Percentiles rank a stretch among this genome's conserved stretches.
Conservation (phyloP, 2,113 vertebrate genomes). For the Pteropus alecto region DNA sequence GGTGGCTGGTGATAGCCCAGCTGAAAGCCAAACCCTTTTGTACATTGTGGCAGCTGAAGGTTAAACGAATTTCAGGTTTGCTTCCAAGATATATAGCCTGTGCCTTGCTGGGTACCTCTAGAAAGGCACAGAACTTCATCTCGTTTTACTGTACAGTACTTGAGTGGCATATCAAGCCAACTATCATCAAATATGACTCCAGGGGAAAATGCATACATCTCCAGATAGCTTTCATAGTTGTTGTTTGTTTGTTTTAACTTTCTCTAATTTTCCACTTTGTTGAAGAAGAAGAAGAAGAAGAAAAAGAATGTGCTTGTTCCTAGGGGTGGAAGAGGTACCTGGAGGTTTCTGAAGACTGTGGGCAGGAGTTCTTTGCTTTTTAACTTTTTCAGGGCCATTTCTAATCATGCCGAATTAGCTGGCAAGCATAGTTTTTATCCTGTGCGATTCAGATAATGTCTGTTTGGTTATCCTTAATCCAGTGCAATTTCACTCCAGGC, state of each 20-base stretch:
- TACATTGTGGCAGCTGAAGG: slow-evolving; percentile 17
- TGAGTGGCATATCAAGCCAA: slow-evolving; percentile 57
- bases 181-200: slow-evolving; percentile 45
- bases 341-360: neutral
- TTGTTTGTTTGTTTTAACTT: neutral
- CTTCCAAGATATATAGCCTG: slow-evolving; percentile 43
- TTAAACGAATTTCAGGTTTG: slow-evolving; percentile 58
- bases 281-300: neutral
- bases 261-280: slow-evolving; percentile 46
- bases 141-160: slow-evolving; percentile 58
- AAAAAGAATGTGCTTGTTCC: neutral
- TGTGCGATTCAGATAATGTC: neutral
- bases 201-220: slow-evolving; percentile 38
- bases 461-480: neutral
- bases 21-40: slow-evolving; percentile 9
- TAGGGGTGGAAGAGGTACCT: neutral
- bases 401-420: neutral
- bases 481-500: neutral
- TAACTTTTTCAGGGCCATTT: neutral
- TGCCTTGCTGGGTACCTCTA: neutral
- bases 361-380: neutral
- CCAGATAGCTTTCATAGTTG: slow-evolving; percentile 19
- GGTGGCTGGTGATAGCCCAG: neutral
- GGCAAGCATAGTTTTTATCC: neutral
- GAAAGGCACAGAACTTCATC: slow-evolving; percentile 31